Conservation (phyloP, 2,888 invertebrate species). For the Parnassius orleans region DNA sequence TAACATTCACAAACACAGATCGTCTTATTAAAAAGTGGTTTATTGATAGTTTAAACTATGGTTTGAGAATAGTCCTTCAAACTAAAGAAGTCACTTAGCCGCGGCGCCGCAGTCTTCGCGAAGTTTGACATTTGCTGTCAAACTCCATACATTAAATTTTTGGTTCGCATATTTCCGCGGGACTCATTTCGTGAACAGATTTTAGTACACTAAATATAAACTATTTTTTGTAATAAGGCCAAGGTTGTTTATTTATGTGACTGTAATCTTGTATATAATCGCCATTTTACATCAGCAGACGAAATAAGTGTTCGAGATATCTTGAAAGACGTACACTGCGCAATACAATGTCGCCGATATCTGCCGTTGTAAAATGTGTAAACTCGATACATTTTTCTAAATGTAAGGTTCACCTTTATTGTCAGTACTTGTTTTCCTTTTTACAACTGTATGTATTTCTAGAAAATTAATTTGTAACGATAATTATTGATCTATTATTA, state of each 20-base stretch:
- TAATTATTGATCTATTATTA: conserved; percentile 72
- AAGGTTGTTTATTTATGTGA: conserved; percentile 61
- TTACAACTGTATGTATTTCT: conserved; percentile 71
- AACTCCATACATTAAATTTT: no score
- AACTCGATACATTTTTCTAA: conserved; percentile 47
- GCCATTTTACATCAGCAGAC: conserved; percentile 41
- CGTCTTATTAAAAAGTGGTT: no score
- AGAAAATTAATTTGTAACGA: conserved; percentile 68
- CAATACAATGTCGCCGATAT: conserved; percentile 31
- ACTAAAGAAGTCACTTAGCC: no score
- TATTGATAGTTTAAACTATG: no score
- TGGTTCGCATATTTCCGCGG: no score
- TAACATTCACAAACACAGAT: conserved; percentile 58
- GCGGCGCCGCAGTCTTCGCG: no score
- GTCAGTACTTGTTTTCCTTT: conserved; percentile 70
- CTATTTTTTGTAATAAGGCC: no score
- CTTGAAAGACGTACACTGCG: conserved; percentile 2
- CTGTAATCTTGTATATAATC: conserved; percentile 53
- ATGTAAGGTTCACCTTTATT: conserved; percentile 71
- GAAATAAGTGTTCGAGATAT: conserved; percentile 8
- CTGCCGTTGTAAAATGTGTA: conserved; percentile 40
- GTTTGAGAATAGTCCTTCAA: no score
- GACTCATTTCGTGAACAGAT: no score
- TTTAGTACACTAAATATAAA: no score
- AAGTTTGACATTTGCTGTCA: no score